Evolutionary conservation across 2,888 invertebrate genomes (phyloP).

Genomic region (Tachina fera): DNA sequence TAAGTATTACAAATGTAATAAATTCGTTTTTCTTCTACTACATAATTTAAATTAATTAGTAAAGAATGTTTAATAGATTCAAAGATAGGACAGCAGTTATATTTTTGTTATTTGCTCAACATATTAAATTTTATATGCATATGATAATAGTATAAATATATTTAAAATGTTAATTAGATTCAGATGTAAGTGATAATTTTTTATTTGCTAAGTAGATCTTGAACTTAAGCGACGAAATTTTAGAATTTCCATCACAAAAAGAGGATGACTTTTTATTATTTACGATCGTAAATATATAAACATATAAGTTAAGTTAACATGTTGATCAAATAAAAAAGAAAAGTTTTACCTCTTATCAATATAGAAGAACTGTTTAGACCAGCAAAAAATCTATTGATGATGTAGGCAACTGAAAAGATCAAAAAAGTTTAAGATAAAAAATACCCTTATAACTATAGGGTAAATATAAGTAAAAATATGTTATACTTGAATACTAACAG

Average conservation of each 20-base stretch:
- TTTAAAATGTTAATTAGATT: no score
- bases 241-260: no score
- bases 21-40: conserved; percentile 57
- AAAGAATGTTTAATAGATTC: conserved; percentile 40
- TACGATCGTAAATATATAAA: no score
- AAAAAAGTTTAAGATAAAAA: conserved; percentile 5
- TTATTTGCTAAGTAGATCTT: no score
- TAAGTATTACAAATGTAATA: conserved; percentile 37
- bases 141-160: no score
- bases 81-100: conserved; percentile 53
- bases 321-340: background rate
- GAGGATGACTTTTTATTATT: no score
- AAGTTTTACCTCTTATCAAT: background rate
- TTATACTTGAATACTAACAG: no score
- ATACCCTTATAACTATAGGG: background rate
- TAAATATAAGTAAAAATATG: no score
- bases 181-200: no score
- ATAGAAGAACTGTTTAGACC: background rate
- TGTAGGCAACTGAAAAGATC: conserved; percentile 9
- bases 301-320: no score
- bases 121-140: background rate
- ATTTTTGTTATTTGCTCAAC: background rate
- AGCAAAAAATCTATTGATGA: background rate
- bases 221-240: no score
- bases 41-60: conserved; percentile 31